Percentiles rank a stretch among this genome's conserved stretches.
Conservation (phyloP, 2,113 vertebrate genomes). For the Cyanoramphus novaezelandiae region DNA sequence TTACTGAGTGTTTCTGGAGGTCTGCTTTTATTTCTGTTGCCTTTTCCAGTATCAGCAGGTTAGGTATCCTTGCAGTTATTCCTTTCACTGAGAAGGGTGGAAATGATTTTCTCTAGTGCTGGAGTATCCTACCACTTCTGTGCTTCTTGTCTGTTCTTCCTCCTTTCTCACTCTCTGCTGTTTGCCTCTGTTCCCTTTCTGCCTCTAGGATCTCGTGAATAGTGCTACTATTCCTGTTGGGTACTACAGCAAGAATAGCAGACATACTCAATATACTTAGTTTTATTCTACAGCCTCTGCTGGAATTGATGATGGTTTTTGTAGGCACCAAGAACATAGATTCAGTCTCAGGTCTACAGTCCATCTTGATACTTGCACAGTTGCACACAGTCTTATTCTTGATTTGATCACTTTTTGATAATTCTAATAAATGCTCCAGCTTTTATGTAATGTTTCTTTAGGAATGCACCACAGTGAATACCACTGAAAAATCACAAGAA, state of each 20-base stretch:
- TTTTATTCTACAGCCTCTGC: not conserved
- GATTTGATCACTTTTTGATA: not conserved
- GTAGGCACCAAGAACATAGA: not conserved
- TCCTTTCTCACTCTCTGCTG: not conserved
- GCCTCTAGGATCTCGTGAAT: not conserved
- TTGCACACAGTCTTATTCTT: not conserved
- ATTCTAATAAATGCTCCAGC: not conserved
- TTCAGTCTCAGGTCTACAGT: not conserved
- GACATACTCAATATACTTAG: not conserved
- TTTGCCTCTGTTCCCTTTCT: not conserved
- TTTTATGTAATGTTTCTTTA: not conserved
- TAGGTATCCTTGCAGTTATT: slow-evolving; percentile 1
- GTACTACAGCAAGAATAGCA: not conserved
- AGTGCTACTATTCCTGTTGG: not conserved
- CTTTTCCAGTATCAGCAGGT: slow-evolving; percentile 7
- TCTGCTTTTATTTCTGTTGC: not conserved
- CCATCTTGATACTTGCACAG: not conserved
- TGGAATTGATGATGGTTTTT: not conserved
- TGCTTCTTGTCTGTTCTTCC: not conserved
- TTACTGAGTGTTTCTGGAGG: not conserved
- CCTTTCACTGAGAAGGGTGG: not conserved
- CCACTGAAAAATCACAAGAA: not conserved
- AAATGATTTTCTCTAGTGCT: not conserved
- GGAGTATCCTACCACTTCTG: not conserved
- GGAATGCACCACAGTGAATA: not conserved